Conservation (phyloP, 2,888 invertebrate species). For the Chrysomela aeneicollis region DNA sequence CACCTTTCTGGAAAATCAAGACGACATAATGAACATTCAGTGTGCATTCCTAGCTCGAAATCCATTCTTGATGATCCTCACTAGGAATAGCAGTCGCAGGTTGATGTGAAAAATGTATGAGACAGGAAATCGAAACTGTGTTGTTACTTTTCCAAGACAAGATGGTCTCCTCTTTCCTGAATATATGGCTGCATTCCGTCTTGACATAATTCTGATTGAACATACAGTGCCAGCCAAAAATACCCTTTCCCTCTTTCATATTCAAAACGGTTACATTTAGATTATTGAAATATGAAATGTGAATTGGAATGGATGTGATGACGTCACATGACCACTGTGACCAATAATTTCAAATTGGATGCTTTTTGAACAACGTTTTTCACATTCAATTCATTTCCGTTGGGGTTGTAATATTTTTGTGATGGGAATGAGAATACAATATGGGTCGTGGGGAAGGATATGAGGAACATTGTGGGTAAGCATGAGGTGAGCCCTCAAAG, state of each 20-base stretch:
- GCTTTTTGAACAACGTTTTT: no score
- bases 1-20: not conserved
- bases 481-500: slow-evolving; percentile 54
- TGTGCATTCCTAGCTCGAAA: not conserved
- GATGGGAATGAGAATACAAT: slow-evolving; percentile 43
- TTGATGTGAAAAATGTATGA: slow-evolving; percentile 1
- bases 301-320: no score
- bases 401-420: slow-evolving; percentile 40
- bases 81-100: not conserved
- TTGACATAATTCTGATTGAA: not conserved
- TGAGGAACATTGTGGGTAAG: slow-evolving; percentile 44
- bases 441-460: slow-evolving; percentile 40
- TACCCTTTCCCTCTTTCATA: no score
- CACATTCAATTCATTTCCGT: no score
- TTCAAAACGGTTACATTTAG: no score
- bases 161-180: not conserved
- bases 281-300: no score
- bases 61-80: slow-evolving; percentile 1
- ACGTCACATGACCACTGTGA: no score
- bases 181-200: not conserved
- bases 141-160: not conserved
- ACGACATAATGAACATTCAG: slow-evolving; percentile 1
- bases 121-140: slow-evolving; percentile 1
- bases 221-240: no score
- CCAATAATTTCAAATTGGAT: no score